Conservation (phyloP, 2,113 vertebrate genomes). For the Polypterus senegalus region DNA sequence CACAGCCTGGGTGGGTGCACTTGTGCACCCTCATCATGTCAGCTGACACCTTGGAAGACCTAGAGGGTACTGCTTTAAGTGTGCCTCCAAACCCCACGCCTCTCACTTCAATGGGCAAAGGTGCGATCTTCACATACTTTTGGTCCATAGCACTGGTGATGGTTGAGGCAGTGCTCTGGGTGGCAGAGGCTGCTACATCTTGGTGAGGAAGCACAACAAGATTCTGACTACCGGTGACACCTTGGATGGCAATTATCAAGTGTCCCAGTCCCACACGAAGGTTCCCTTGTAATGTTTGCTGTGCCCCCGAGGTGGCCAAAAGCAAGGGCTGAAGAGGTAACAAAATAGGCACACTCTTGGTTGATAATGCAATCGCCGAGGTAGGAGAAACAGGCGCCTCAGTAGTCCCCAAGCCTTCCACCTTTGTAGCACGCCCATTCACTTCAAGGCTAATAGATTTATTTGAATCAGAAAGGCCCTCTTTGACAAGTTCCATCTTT, state of each 20-base stretch:
- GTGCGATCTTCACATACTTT: slow-evolving; percentile 70
- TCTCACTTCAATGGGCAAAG: slow-evolving; percentile 45
- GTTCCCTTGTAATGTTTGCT: slow-evolving; percentile 21
- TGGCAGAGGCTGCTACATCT: not conserved
- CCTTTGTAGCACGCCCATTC: too few relatives aligned
- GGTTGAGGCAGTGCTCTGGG: slow-evolving; percentile 19
- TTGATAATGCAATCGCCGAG: not conserved
- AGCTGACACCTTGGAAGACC: slow-evolving; percentile 25
- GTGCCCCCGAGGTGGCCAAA: slow-evolving; percentile 23
- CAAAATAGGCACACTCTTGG: not conserved
- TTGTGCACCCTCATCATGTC: slow-evolving; percentile 49
- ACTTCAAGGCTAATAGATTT: slow-evolving; percentile 5
- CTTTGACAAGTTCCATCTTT: slow-evolving; percentile 55
- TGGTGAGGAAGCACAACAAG: slow-evolving; percentile 39
- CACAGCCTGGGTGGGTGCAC: slow-evolving; percentile 70
- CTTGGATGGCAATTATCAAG: slow-evolving; percentile 57
- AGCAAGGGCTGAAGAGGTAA: slow-evolving; percentile 49
- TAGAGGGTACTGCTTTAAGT: slow-evolving; percentile 34
- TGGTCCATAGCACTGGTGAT: slow-evolving; percentile 43
- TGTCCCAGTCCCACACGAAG: slow-evolving; percentile 62
- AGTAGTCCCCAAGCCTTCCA: slow-evolving; percentile 1
- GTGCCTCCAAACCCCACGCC: slow-evolving; percentile 19
- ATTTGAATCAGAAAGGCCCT: slow-evolving; percentile 23
- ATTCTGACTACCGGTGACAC: slow-evolving; percentile 32
- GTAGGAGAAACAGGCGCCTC: not conserved